phyloP scores from a whole-genome alignment of 2,888 invertebrate species.

The Hipparchia sbordonii region DNA sequence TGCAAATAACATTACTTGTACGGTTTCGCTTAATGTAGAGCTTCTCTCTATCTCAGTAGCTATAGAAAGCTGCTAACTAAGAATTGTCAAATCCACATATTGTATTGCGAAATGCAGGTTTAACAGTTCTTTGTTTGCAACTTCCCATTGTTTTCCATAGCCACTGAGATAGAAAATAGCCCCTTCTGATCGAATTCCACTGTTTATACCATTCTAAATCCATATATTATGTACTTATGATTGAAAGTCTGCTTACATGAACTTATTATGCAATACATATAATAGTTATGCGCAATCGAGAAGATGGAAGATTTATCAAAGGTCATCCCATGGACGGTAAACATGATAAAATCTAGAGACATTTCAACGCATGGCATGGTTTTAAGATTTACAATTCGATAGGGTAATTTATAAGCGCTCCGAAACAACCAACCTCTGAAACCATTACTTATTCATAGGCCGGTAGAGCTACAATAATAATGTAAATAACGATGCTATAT shows the following conservation, averaged over 20 bases:
- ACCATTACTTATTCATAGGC: conserved; percentile 41
- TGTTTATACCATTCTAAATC: too few species aligned
- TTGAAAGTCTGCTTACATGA: not conserved
- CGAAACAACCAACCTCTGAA: conserved; percentile 34
- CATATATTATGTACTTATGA: too few species aligned
- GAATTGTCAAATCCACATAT: too few species aligned
- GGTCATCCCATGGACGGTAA: conserved; percentile 30
- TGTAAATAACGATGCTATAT: conserved; percentile 38
- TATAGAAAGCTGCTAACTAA: too few species aligned
- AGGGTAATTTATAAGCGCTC: conserved; percentile 14
- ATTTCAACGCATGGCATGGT: not conserved
- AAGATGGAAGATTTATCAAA: not conserved
- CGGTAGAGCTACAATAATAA: conserved; percentile 36
- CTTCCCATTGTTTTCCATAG: too few species aligned
- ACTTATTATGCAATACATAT: not conserved
- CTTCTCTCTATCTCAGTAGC: too few species aligned
- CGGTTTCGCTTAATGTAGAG: too few species aligned
- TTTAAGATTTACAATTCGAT: conserved; percentile 19
- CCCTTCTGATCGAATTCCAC: too few species aligned
- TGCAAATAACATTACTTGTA: too few species aligned
- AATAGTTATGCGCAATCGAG: not conserved
- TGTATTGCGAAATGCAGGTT: too few species aligned
- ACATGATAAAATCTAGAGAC: conserved; percentile 3
- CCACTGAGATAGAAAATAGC: too few species aligned
- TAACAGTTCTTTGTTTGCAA: too few species aligned